phyloP scores from a whole-genome alignment of 1,140 invertebrate species.

The Matsumurasca onukii region DNA sequence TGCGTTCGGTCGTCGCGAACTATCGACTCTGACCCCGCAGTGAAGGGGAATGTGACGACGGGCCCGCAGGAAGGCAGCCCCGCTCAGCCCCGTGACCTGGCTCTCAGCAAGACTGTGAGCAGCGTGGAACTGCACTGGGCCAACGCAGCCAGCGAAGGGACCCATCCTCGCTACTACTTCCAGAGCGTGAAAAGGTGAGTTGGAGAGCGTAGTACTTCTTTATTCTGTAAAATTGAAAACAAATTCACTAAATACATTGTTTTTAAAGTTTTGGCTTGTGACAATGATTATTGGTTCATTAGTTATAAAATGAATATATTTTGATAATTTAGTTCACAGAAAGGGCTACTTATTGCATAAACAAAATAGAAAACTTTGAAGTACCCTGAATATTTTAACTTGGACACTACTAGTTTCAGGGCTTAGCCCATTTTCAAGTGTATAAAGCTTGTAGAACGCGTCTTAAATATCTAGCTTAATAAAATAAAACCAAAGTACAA shows the following conservation, averaged over 20 bases:
- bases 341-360: no score
- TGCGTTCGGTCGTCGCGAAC: constrained; percentile 91
- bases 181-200: constrained; percentile 84
- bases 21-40: constrained; percentile 75
- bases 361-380: no score
- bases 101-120: constrained; percentile 74
- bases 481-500: no score
- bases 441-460: not conserved
- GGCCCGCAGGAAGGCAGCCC: constrained; percentile 93
- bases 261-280: not conserved
- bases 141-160: constrained; percentile 80
- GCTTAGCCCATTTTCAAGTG: no score
- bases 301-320: not conserved
- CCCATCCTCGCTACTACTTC: constrained; percentile 90
- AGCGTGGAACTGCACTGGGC: constrained; percentile 85
- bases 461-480: no score
- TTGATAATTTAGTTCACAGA: no score
- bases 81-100: constrained; percentile 70
- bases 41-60: constrained; percentile 84
- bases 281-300: not conserved
- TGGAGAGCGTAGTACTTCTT: not conserved
- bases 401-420: no score
- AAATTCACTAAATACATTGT: not conserved
- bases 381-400: no score
- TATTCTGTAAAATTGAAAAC: not conserved